Percentiles rank a stretch among this genome's conserved stretches.
Conservation (phyloP, 2,113 vertebrate species). For the Rhizomys pruinosus region DNA sequence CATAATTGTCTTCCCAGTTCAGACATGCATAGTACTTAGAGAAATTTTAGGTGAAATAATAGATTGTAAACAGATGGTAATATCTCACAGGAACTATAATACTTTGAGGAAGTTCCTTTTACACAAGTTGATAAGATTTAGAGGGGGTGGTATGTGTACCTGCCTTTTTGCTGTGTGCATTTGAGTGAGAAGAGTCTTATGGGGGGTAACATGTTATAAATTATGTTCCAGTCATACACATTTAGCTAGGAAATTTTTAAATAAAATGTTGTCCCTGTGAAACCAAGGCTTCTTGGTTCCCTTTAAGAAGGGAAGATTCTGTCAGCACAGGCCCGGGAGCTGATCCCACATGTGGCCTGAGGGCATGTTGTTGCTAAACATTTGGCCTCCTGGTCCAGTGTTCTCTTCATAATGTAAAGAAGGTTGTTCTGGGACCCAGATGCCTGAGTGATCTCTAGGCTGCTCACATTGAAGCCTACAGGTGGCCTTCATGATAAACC, state of each 20-base stretch:
- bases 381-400: fast-evolving
- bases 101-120: not conserved
- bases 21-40: not conserved
- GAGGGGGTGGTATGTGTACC: not conserved
- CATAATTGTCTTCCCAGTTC: not conserved
- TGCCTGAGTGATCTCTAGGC: not conserved
- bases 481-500: not conserved
- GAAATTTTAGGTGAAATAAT: not conserved
- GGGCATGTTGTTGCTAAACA: fast-evolving
- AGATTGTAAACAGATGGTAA: not conserved
- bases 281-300: not conserved
- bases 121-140: not conserved
- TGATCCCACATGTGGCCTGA: fast-evolving
- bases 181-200: not conserved
- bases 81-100: not conserved
- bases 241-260: slow-evolving; percentile 13
- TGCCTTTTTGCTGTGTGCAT: not conserved
- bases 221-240: not conserved
- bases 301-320: not conserved
- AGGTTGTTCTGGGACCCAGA: fast-evolving
- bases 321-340: fast-evolving
- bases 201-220: not conserved
- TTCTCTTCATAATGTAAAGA: too few species aligned
- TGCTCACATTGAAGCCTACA: not conserved
- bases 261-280: not conserved